phyloP scores from a whole-genome alignment of 2,888 invertebrate genomes.

The Stenoptilia bipunctidactyla region DNA sequence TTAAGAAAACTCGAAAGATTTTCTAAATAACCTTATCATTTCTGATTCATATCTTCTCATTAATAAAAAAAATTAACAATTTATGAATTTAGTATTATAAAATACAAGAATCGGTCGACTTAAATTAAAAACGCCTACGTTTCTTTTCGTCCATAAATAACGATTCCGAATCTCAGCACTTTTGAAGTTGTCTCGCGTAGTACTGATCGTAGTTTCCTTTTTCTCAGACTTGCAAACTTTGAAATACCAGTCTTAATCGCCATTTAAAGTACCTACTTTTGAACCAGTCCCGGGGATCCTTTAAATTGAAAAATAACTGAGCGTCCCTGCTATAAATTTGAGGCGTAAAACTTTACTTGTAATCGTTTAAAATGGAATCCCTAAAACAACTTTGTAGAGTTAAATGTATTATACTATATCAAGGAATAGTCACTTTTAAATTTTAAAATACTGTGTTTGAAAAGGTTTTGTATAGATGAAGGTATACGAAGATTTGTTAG shows the following conservation, averaged over 20 bases:
- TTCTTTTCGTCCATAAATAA: background rate
- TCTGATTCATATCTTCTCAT: no score
- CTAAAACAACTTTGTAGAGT: background rate
- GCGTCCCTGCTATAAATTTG: conserved; percentile 49
- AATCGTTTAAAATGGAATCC: conserved; percentile 32
- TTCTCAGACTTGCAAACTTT: conserved; percentile 30
- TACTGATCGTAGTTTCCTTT: conserved; percentile 19
- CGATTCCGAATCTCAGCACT: background rate
- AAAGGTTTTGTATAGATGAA: background rate
- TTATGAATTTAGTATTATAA: no score
- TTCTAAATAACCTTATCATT: no score
- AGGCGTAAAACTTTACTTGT: conserved; percentile 36
- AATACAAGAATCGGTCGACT: no score
- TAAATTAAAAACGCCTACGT: no score
- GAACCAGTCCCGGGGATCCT: conserved; percentile 24
- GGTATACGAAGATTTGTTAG: background rate
- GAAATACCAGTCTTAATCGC: conserved; percentile 34
- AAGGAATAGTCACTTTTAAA: conserved; percentile 17
- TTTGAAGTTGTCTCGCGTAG: background rate
- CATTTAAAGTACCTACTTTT: conserved; percentile 40
- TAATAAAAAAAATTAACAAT: no score
- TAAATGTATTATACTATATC: background rate
- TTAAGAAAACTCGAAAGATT: no score
- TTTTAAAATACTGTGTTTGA: background rate
- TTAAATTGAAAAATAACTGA: conserved; percentile 67